Evolutionary conservation across 2,113 vertebrate genomes (phyloP), one percentile per base, ranked within the genome.

Genomic region (Carollia perspicillata): DNA sequence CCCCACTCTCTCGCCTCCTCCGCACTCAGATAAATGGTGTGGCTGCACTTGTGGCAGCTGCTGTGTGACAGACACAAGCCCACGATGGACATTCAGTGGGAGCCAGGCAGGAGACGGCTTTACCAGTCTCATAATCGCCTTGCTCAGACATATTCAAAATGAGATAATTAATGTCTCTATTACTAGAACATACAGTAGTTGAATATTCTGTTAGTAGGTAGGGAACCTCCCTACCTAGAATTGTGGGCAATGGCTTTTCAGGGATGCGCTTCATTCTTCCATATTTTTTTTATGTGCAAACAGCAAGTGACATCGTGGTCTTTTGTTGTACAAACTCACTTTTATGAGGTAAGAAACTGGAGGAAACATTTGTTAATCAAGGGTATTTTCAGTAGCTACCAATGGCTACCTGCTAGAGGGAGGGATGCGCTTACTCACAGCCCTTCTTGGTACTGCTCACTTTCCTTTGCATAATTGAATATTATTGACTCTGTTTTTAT

Each of bases 391-490:
- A 40, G 16, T 75, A 75, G 42, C 33, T 75, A 22, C 71, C 40
- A 71, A 28, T 84, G 49, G 84, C 66, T 92, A 63, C 5, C n/a
- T 2, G 2, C 12, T 66, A 37, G 17, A 58, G 51, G 40, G 11
- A 81, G n/a, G 28, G 1, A 84, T 83, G 17, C 22, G 4, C 26
- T 79, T 58, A 47, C 30, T 81, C n/a, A 55, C 1, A 17, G 26
- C 2, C n/a, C 37, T 35, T 86, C 65, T 94, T 37, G 79, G 26
- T 65, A 30, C 8, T 75, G 80, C 9, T 44, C 2, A 40, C 2
- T 44, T 7, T 40, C n/a, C 49, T 75, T 92, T 95, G 72, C 95
- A 95, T 97, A 78, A 92, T n/a, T 89, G 14, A 79, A 72, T 94
- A 84, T 37, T 51, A 93, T 72, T 37, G 7, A 68, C 66, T 90